Base-by-base conservation (phyloP, 2,113 vertebrate species). In the Bothrops jararaca region DNA sequence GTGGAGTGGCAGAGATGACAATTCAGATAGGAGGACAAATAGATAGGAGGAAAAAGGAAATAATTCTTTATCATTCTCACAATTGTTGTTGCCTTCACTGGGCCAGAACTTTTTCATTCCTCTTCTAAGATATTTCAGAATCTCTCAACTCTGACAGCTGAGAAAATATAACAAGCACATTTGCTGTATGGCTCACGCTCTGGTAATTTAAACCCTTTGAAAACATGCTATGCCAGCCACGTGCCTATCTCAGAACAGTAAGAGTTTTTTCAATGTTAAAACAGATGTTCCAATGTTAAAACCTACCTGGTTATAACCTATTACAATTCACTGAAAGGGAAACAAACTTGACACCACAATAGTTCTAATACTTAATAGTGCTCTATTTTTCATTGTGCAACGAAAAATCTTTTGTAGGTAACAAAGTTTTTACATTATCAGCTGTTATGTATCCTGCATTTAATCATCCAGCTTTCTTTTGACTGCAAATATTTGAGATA, bases 401-500 rank as follows among this genome's bases (percentile, higher is more conserved):
- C 20, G 20, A 23, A 80, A 45, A 5, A n/a, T 53, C 20, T 50
- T 60, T 88, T 15, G 15, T 34, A 74, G 74, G 34, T 42, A 80
- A 80, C 34, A 80, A 80, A 80, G n/a, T 7, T 80, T 42, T 39
- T 80, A 69, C 12, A 69, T 69, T 15, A 34, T 4, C n/a, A n/a
- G 29, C 64, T 69, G n/a, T 69, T 34, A 69, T 22, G 7, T 80
- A 80, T 80, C 34, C 34, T 42, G 34, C 74, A 3, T 80, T 48
- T 12, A 74, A 94, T 90, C 90, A 94, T 89, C 9, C 18, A 60
- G 91, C 50, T 56, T 69, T 80, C 12, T 50, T 50, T 54, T 74
- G 50, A 13, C 9, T 53, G 18, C 12, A 91, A 64, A 64, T 91
- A 15, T 92, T 95, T 90, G 91, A 58, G 29, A 90, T 29, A 45